Evolutionary conservation across 2,113 vertebrate genomes (phyloP), one percentile per base, ranked within the genome.

Genomic region (Malurus cyaneus): DNA sequence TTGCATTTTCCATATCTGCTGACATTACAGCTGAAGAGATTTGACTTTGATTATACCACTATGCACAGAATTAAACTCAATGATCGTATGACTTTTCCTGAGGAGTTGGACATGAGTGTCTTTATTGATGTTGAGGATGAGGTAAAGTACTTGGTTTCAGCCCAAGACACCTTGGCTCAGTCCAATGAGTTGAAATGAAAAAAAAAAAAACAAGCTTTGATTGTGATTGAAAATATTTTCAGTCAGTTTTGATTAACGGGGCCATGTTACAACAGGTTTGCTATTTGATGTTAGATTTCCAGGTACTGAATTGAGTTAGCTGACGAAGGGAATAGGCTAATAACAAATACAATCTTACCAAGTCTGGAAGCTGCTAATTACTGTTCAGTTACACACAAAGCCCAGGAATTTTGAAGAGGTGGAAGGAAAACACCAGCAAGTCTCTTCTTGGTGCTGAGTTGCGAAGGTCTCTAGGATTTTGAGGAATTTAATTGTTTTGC

Each of bases 31-130:
- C 98, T 99, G 95, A 99, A 99, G 97, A 98, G 99, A 16, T 99
- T 99, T 97, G 99, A 99, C 97, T 99, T 99, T 41, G 99, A 99
- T 98, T 99, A 99, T 96, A 99, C 99, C 97, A 99, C 99, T 93
- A 99, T 99, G 99, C 99, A 99, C 97, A 98, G 99, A 89, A 99
- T 99, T 97, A 99, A 99, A 94, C 97, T 99, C 62, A 99, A 99
- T 56, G 99, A 99, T 95, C 98, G 99, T 80, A 99, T 99, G 99
- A 99, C 99, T 78, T 99, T 99, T 97, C 99, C 99, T 1, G 99
- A 99, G 56, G 99, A 99, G 95, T 96, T 99, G 65, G 99, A 99
- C 96, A 99, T 99, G 99, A 99, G 98, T 94, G 98, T 99, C 53
- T 99, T 99, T 96, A 99, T 99, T 70, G 99, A 99, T 77, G 98